Percentiles rank a stretch among this genome's conserved stretches.
Conservation (phyloP, 2,888 invertebrate genomes). For the Pristionchus arcanus region DNA sequence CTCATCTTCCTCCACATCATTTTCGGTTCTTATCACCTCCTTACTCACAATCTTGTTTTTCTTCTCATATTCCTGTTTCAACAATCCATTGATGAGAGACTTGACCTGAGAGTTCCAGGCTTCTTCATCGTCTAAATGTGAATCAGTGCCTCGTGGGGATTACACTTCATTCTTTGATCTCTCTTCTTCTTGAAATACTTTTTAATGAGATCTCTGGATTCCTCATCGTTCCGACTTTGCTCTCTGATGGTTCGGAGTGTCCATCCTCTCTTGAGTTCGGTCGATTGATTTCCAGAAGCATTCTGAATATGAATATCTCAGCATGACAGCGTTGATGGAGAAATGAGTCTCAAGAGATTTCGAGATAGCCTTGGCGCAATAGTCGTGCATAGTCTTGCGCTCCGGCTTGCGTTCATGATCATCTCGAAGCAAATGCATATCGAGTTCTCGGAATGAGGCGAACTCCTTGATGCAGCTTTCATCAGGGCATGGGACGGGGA, state of each 20-base stretch:
- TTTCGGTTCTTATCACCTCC: no score
- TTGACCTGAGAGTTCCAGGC: no score
- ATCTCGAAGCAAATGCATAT: not conserved
- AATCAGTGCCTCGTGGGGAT: not conserved
- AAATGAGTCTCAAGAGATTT: no score
- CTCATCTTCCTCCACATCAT: no score
- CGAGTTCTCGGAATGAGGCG: not conserved
- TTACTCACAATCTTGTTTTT: no score
- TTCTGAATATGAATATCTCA: not conserved
- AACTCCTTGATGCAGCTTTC: not conserved
- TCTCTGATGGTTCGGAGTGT: not conserved
- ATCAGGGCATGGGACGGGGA: not conserved
- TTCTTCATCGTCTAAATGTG: not conserved
- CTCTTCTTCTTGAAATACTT: not conserved
- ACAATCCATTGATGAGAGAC: no score
- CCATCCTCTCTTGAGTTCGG: not conserved
- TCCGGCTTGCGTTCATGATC: not conserved
- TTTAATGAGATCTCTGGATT: not conserved
- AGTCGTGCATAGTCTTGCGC: constrained; percentile 7
- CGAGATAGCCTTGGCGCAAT: no score
- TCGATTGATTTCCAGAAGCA: not conserved
- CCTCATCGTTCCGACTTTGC: not conserved
- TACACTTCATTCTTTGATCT: not conserved
- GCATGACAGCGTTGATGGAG: no score
- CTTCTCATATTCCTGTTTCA: no score